Percentiles rank a stretch among this genome's conserved stretches.
Evolutionary conservation across 2,888 invertebrate genomes (phyloP).

Genomic region (Caenorhabditis auriculariae): DNA sequence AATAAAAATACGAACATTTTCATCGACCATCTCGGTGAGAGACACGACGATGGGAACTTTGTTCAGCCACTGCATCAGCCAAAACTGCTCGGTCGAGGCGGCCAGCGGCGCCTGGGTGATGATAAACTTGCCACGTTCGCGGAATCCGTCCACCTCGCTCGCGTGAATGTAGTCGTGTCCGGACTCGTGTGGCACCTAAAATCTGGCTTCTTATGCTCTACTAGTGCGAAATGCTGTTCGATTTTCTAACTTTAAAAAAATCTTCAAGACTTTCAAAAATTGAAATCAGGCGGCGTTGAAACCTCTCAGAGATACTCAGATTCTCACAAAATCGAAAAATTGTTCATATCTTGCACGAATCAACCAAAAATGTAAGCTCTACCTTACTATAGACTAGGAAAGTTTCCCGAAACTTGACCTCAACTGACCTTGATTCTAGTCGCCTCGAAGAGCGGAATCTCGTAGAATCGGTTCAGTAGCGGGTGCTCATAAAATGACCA

Average conservation of each 20-base stretch:
- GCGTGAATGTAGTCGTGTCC: constrained; percentile 48
- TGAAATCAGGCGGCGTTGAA: background rate
- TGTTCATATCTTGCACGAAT: too few species aligned
- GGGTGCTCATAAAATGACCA: constrained; percentile 24
- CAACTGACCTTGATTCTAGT: constrained; percentile 37
- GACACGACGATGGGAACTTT: constrained; percentile 37
- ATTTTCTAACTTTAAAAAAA: background rate
- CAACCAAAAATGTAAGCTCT: too few species aligned
- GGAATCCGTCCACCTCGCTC: constrained; percentile 46
- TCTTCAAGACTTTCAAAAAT: too few species aligned
- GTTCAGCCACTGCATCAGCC: constrained; percentile 29
- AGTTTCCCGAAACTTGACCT: constrained; percentile 1
- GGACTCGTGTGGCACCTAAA: constrained; percentile 3
- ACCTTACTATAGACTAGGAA: too few species aligned
- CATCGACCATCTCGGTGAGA: constrained; percentile 28
- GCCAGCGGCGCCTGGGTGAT: constrained; percentile 31
- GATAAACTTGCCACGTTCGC: constrained; percentile 43
- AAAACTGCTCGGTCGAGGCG: constrained; percentile 13
- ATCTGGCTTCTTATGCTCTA: background rate
- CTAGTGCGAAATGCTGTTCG: background rate
- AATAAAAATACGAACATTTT: constrained; percentile 1
- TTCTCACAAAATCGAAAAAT: too few species aligned
- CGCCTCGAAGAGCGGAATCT: constrained; percentile 40
- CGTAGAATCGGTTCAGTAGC: constrained; percentile 30
- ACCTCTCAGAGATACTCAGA: too few species aligned